A percentile compares a stretch with the other conserved stretches of the same genome.
Evolutionary conservation across 2,113 vertebrate genomes (phyloP).

Genomic region (Pseudolaguvia tuberculata): DNA sequence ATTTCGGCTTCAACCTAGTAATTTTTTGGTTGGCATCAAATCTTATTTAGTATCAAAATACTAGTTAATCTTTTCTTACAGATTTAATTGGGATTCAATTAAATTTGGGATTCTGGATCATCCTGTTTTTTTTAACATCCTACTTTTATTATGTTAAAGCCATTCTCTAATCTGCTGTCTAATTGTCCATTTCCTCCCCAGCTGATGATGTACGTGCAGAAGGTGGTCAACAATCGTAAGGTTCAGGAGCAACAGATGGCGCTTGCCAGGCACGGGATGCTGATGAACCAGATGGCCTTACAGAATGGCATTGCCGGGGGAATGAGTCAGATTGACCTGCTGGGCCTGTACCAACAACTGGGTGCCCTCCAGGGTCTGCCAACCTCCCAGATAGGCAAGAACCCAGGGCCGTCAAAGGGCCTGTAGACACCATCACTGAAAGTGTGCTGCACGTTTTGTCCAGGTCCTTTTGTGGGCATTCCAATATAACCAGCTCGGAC

Average conservation of each 20-base stretch:
- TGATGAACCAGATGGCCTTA: constrained; percentile 77
- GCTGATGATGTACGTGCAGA: constrained; percentile 93
- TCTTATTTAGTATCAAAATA: no score
- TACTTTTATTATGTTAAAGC: no score
- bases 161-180: not conserved
- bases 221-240: constrained; percentile 91
- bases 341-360: constrained; percentile 89
- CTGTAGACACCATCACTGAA: constrained; percentile 64
- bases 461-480: not conserved
- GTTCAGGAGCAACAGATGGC: constrained; percentile 94
- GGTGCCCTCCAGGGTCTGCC: constrained; percentile 78
- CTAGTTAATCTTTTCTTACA: no score
- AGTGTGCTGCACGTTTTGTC: not conserved
- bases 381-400: constrained; percentile 78
- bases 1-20: no score
- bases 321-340: constrained; percentile 83
- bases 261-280: constrained; percentile 79
- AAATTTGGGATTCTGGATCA: no score
- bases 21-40: no score
- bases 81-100: no score
- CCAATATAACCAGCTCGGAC: constrained; percentile 9
- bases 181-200: constrained; percentile 52
- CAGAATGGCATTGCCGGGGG: constrained; percentile 78
- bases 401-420: constrained; percentile 89
- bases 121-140: no score